Evolutionary conservation across 1,140 invertebrate genomes (phyloP).

Genomic region (Sinella curviseta): DNA sequence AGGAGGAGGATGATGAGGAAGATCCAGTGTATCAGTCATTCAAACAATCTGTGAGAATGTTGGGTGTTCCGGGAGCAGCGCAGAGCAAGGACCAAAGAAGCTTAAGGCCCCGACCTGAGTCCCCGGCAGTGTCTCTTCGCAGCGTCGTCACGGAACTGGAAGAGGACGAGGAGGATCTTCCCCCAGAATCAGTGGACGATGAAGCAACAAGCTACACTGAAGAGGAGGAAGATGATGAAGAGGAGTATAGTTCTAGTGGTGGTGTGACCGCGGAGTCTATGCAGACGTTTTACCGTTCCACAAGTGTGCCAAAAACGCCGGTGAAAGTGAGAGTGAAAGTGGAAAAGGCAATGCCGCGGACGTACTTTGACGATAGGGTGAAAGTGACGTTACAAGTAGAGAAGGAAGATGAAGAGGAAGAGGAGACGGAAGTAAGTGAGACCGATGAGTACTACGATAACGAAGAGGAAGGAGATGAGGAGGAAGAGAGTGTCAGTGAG

Average conservation of each 20-base stretch:
- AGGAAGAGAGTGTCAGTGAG: neutral
- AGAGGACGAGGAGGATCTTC: conserved; percentile 4
- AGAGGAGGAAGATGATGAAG: neutral
- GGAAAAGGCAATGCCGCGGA: neutral
- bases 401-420: neutral
- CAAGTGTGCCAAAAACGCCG: conserved; percentile 2
- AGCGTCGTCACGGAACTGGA: neutral
- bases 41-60: neutral
- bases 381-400: conserved; percentile 1
- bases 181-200: neutral
- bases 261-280: neutral
- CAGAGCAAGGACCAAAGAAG: no score
- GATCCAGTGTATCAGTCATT: neutral
- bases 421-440: conserved; percentile 7
- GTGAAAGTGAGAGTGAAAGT: conserved; percentile 28
- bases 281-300: neutral
- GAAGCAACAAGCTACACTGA: neutral
- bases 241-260: neutral
- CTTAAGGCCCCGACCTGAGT: neutral
- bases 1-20: neutral
- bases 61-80: neutral
- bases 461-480: neutral
- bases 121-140: neutral
- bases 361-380: neutral
- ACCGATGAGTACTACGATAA: neutral